Evolutionary conservation across 1,140 invertebrate species (phyloP), one percentile per base, ranked within the genome.

Genomic region (Diabrotica undecimpunctata): DNA sequence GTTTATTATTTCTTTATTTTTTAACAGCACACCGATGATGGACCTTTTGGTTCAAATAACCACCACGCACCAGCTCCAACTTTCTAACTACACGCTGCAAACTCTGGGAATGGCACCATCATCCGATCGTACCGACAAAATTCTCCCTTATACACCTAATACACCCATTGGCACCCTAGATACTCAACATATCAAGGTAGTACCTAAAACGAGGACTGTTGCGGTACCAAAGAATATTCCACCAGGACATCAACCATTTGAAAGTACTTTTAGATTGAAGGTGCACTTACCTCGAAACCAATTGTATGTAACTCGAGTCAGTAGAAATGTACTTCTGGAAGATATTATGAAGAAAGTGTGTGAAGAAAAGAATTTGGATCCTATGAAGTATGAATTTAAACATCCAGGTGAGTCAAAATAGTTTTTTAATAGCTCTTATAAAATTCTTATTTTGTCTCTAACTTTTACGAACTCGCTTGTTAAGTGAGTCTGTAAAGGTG

Each of bases 271-370:
- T 74, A 83, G 90, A 72, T 81, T 92, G 64, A 80, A 89, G 81
- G 90, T 95, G n/a, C 89, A 93, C 76, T 79, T 95, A 64, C 93
- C 93, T 9, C 85, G 87, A 59, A 90, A 91, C 78, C 92, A 95
- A 79, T 82, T 94, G 25, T 91, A 89, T 75, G 90, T 93, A 0
- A 84, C 86, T 46, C 80, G 91, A 67, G 87, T 92, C 62, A 85
- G 89, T 75, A 85, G 88, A 59, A 83, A 87, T 77, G 85, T 85
- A 61, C 79, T 83, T 53, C 77, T 93, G 41, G 80, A 85, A 60
- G 85, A 90, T 71, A 84, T 91, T 54, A 82, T 93, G 66, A 79
- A 82, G 35, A 84, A 88, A 75, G 88, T 93, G 6, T 94, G 93
- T 72, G 82, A 84, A n/a, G 91, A 94, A 72, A 93, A 93, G 76